Base-by-base conservation (phyloP, 2,797 vertebrate genomes). In the Sciaenops ocellatus region DNA sequence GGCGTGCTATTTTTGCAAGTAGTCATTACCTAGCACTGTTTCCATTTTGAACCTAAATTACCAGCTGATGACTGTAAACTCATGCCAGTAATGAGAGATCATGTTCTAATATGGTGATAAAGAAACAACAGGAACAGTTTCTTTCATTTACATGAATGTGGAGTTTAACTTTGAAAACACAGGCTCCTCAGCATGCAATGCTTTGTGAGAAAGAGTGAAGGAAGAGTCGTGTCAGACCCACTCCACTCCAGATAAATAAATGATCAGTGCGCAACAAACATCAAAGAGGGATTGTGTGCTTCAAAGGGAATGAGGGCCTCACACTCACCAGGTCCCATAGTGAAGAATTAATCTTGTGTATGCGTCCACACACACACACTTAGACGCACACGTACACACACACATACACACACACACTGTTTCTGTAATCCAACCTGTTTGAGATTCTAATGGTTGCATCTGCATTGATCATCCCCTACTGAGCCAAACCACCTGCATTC, bases 221-320 rank as follows among this genome's bases (percentile, higher is more conserved):
- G 82, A 78, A 87, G 83, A 91, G 79, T 75, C 22, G 60, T 87
- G 89, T 90, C 89, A 89, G 88, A 86, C 66, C 63, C 50, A 79
- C 79, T 82, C 73, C 71, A 55, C 79, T 85, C 80, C 76, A 78
- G 85, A 94, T 95, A 92, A 95, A 95, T 94, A 95, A 95, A 95
- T 95, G 91, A 95, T 95, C 91, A 93, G 90, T 67, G 55, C 28
- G 78, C 88, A 93, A 88, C 91, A 92, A 93, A 95, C 94, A 93
- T 96, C 95, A 96, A 96, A 96, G 93, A 56, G 73, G 69, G 82
- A 71, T 87, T 90, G 90, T 89, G 85, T n/a, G 85, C 92, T 94
- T 95, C 93, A 94, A 94, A 95, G 90, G 84, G 87, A 94, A 90
- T 90, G 77, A 82, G 85, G 69, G 72, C 76, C 85, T 89, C 73